Conservation (phyloP, 2,113 vertebrate species). For the Malurus melanocephalus region DNA sequence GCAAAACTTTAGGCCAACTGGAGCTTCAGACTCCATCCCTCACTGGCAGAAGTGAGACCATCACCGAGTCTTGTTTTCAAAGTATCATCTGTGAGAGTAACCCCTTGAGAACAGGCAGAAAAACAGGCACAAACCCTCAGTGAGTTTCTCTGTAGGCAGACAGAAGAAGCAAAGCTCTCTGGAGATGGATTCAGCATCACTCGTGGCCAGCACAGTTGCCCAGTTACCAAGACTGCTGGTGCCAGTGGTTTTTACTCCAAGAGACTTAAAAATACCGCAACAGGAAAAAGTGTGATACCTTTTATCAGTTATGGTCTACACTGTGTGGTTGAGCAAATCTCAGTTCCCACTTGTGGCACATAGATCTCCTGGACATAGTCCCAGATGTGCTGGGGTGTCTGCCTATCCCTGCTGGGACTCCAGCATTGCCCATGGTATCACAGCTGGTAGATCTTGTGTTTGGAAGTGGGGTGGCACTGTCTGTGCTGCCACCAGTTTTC, state of each 20-base stretch:
- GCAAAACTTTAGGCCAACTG: background rate
- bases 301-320: background rate
- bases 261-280: background rate
- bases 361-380: background rate
- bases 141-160: background rate
- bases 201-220: background rate
- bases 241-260: background rate
- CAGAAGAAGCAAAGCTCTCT: background rate
- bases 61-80: background rate
- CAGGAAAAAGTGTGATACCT: background rate
- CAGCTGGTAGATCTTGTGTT: background rate
- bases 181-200: background rate
- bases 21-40: background rate
- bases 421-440: background rate
- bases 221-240: background rate
- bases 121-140: background rate
- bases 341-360: background rate
- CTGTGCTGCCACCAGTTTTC: background rate
- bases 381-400: rapidly evolving
- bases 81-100: background rate
- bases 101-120: background rate
- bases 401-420: background rate
- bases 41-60: background rate
- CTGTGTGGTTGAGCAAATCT: background rate
- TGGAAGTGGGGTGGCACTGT: background rate